Percentiles rank a stretch among this genome's conserved stretches.
Evolutionary conservation across 2,113 vertebrate species (phyloP).

Genomic region (Pollimyrus isidori): DNA sequence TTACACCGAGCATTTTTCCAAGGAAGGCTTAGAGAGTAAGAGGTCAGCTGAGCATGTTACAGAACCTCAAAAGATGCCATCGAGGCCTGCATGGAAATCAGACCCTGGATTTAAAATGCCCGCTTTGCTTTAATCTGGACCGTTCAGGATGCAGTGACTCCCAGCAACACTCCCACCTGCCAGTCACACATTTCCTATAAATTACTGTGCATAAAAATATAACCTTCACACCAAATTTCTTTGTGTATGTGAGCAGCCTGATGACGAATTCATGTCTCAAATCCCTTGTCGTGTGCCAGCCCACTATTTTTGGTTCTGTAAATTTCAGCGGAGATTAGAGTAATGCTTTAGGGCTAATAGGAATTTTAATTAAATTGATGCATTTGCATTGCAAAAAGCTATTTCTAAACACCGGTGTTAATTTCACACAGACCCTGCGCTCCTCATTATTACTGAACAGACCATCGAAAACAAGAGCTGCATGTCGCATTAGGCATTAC

Average conservation of each 20-base stretch:
- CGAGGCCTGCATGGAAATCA: neutral
- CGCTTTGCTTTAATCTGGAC: neutral
- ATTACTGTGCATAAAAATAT: neutral
- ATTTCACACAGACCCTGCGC: neutral
- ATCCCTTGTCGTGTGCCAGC: neutral
- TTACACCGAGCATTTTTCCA: neutral
- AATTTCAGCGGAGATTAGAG: slow-evolving; percentile 1
- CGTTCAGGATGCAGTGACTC: neutral
- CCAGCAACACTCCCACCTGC: neutral
- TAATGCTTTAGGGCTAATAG: neutral
- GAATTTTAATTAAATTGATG: neutral
- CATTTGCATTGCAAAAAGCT: neutral
- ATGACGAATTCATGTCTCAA: neutral
- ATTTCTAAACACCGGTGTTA: neutral
- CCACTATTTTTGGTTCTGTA: neutral
- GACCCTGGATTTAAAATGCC: neutral
- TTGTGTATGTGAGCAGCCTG: neutral
- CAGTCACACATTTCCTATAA: neutral
- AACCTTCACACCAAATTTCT: neutral
- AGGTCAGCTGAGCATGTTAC: neutral
- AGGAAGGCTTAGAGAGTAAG: neutral
- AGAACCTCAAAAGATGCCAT: neutral
- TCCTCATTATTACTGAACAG: neutral
- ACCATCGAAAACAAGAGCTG: neutral
- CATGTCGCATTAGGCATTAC: neutral